Base-by-base conservation (phyloP, 2,797 vertebrate genomes). In the Esox masquinongy region DNA sequence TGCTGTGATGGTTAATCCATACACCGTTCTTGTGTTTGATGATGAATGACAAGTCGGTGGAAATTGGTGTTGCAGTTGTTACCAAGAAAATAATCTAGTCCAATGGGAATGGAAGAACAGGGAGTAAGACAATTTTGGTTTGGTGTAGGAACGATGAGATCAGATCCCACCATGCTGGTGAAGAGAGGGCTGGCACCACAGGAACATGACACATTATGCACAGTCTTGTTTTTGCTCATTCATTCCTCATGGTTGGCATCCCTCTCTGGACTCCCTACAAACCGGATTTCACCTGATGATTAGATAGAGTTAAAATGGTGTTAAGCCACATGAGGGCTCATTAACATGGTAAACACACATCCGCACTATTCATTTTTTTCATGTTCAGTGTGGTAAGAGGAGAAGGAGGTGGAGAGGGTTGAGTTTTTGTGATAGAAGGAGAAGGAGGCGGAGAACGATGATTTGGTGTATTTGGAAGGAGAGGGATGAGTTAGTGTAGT, bases 281-380 rank as follows among this genome's bases (percentile, higher is more conserved):
- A 84, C 87, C 83, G 70, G 66, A 79, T 79, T 80, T 90, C 90
- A 92, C 89, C 87, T 91, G 88, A 89, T 92, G 89, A 92, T 92
- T 91, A 91, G 76, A 81, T 85, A 75, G 82, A 88, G 86, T 90
- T 92, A 89, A 91, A 83, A 87, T 84, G 79, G 77, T 82, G 82
- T 71, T 14, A 86, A 86, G 80, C 79, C 92, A 86, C 92, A 83
- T 80, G 91, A 90, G 91, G 85, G 83, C 87, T 94, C 91, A 92
- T 94, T 94, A 92, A 75, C 83, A 89, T 88, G 70, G 79, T 87
- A 90, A 93, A 91, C 89, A 88, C 84, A 63, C 72, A 86, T 86
- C 81, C 90, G 12, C 83, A 80, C 73, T 87, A 81, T 85, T 87
- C 78, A 75, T 78, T 74, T 84, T 83, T 81, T 80, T 47, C 43